Evolutionary conservation across 2,888 invertebrate species (phyloP).

Genomic region (Lasius platythorax): DNA sequence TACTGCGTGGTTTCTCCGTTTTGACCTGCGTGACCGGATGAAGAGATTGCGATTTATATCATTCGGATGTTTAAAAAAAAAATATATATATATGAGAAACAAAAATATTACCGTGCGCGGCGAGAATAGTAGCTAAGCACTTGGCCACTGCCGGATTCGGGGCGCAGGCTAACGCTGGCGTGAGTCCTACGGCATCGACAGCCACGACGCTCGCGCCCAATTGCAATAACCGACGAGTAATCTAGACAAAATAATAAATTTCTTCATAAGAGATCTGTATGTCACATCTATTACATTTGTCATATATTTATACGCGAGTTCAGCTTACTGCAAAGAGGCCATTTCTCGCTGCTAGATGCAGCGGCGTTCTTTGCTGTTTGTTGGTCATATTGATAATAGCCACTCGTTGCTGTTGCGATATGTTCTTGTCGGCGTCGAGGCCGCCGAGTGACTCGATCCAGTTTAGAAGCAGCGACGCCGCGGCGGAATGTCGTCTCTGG

Average conservation of each 20-base stretch:
- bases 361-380: constrained; percentile 88
- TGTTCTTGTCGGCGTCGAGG: constrained; percentile 52
- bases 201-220: constrained; percentile 88
- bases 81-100: neutral
- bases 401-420: constrained; percentile 67
- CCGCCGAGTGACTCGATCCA: constrained; percentile 85
- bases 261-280: neutral
- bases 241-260: constrained; percentile 63
- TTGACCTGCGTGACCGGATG: constrained; percentile 69
- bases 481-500: constrained; percentile 87
- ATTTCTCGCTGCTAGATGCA: constrained; percentile 89
- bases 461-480: constrained; percentile 88
- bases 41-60: neutral
- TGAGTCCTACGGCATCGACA: constrained; percentile 88
- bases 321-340: constrained; percentile 87
- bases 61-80: neutral
- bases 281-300: neutral
- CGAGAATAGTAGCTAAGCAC: constrained; percentile 88
- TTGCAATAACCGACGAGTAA: constrained; percentile 88
- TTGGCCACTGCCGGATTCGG: constrained; percentile 88
- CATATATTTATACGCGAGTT: neutral
- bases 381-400: constrained; percentile 87
- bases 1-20: constrained; percentile 79
- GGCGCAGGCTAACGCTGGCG: constrained; percentile 89
- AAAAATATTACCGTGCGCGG: constrained; percentile 78